A percentile compares a stretch with the other conserved stretches of the same genome.
Conservation (phyloP, 2,113 vertebrate genomes). For the Emydocephalus ijimae region DNA sequence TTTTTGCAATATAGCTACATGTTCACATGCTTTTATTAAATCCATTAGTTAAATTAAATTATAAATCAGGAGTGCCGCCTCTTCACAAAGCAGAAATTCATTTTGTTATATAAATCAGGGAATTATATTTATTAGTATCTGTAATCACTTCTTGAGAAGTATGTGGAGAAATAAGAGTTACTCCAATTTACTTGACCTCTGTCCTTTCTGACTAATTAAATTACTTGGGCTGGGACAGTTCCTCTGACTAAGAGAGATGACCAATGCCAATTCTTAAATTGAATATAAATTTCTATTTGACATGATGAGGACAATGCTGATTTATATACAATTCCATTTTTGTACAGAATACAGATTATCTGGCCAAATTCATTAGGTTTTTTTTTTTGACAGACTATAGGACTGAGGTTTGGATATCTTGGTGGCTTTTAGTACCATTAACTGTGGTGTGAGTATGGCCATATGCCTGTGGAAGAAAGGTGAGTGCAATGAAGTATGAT, state of each 20-base stretch:
- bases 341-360: neutral
- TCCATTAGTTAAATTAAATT: constrained; percentile 42
- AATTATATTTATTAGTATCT: constrained; percentile 19
- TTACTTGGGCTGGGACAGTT: neutral
- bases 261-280: neutral
- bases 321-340: neutral
- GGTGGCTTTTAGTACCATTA: neutral
- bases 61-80: constrained; percentile 15
- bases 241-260: neutral
- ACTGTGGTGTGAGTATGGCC: neutral
- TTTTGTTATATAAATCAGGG: neutral
- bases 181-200: neutral
- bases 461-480: neutral
- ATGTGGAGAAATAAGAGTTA: neutral
- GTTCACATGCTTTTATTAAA: constrained; percentile 27
- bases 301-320: neutral
- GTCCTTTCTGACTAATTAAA: neutral
- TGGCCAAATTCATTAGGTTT: neutral
- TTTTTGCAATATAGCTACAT: constrained; percentile 17
- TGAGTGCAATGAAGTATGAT: neutral
- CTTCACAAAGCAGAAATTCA: neutral
- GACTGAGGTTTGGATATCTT: neutral
- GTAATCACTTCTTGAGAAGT: constrained; percentile 24
- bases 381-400: neutral
- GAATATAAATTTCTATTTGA: neutral